Evolutionary conservation across 2,797 vertebrate genomes (phyloP), one percentile per base, ranked within the genome.

Genomic region (Lagocephalus sceleratus): DNA sequence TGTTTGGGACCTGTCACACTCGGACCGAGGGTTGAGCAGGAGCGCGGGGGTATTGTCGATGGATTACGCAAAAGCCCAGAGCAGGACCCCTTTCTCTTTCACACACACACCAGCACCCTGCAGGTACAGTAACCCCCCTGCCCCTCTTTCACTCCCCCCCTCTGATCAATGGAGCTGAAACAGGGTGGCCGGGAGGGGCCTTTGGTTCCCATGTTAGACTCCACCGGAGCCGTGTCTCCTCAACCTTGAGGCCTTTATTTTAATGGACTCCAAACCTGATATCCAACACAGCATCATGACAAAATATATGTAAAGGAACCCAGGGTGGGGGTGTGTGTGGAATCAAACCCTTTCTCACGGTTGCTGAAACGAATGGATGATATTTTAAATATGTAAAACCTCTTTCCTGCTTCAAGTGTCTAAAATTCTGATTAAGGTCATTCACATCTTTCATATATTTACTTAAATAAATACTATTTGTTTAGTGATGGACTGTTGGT

Each of bases 81-180:
- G 84, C 66, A 76, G 68, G 78, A 66, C 69, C 54, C 56, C 46
- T 47, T 7, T n/a, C 40, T 10, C 46, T 2, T 49, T 25, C 54
- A 46, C 55, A 62, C 20, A 50, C 53, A 51, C 48, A 63, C 32
- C 38, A 75, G 74, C 78, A 64, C 78, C 76, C 79, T 73, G 78
- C 88, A 90, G 90, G 89, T 88, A 90, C 86, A 90, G 91, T 87
- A 88, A 85, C 88, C 89, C 79, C 74, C 76, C 83, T 85, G 59
- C 22, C 56, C 64, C 42, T n/a, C 32, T 48, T 61, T 57, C 57
- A 42, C 43, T 56, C 89, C 88, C 89, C 82, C 89, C 88, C 89
- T 92, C 91, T 92, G 91, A 92, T 92, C 91, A 91, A 88, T 85
- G 62, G 88, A 93, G 89, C 91, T 90, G 88, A 93, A 94, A 93